These are phyloP conservation scores for Trisateles emortualis DNA, from an alignment of 2,888 invertebrate genomes.

Conservation along the genomic window DNA sequence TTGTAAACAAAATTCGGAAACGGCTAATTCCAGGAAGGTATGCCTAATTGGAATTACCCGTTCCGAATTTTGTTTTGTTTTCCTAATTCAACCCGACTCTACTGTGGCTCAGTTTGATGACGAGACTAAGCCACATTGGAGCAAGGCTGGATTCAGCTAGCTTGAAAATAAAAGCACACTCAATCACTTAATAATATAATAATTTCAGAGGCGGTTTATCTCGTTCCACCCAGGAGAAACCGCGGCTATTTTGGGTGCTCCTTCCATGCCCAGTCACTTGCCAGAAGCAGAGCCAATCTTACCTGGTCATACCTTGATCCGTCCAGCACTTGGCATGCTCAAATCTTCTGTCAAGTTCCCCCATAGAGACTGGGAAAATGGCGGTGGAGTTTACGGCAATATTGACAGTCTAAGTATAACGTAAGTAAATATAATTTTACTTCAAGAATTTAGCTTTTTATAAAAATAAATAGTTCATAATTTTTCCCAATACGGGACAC, in stretches of 20 bases:
- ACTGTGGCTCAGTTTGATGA: too few relatives aligned
- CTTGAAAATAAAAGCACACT: too few relatives aligned
- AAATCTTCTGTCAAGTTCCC: slow-evolving; percentile 79
- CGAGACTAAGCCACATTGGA: too few relatives aligned
- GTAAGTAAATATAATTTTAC: slow-evolving; percentile 43
- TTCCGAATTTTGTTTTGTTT: too few relatives aligned
- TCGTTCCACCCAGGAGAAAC: slow-evolving; percentile 42
- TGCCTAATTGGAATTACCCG: too few relatives aligned
- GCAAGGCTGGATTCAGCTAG: too few relatives aligned
- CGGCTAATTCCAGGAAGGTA: too few relatives aligned
- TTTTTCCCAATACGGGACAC: too few relatives aligned
- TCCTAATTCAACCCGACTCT: too few relatives aligned
- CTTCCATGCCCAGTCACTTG: slow-evolving; percentile 61
- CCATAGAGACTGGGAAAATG: slow-evolving; percentile 67
- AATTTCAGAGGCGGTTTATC: slow-evolving; percentile 56
- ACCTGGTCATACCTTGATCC: slow-evolving; percentile 75
- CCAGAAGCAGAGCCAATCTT: slow-evolving; percentile 73
- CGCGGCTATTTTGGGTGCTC: slow-evolving; percentile 59
- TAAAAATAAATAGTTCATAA: too few relatives aligned
- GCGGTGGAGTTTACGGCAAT: slow-evolving; percentile 74
- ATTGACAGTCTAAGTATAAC: slow-evolving; percentile 64
- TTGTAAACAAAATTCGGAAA: too few relatives aligned
- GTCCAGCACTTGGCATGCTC: slow-evolving; percentile 73
- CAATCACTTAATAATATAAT: background rate
- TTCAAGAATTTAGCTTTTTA: background rate